Conservation (phyloP, 2,888 invertebrate species). For the Apamea crenata region DNA sequence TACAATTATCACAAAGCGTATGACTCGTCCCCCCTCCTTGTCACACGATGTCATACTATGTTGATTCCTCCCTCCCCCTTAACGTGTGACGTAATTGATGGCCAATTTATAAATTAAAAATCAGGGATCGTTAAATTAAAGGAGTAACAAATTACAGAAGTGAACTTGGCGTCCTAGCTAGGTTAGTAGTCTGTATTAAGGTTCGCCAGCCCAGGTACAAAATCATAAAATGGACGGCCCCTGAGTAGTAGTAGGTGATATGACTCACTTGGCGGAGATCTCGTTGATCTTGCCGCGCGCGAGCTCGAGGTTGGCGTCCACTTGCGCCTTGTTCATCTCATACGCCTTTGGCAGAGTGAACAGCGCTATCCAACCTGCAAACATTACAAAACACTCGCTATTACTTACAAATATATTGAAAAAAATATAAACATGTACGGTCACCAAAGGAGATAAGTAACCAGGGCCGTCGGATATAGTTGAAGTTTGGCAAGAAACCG, state of each 20-base stretch:
- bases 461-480: too few relatives aligned
- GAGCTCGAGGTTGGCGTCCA: constrained; percentile 97
- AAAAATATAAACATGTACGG: neutral
- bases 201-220: neutral
- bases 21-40: neutral
- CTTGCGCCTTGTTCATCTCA: constrained; percentile 98
- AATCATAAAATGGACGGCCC: neutral
- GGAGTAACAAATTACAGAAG: neutral
- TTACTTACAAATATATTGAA: neutral
- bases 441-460: too few relatives aligned
- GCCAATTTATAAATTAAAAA: neutral
- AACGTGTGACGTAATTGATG: neutral
- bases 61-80: neutral
- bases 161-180: neutral
- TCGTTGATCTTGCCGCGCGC: constrained; percentile 97
- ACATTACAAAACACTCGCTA: constrained; percentile 8
- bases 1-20: neutral
- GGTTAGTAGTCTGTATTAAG: neutral
- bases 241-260: neutral
- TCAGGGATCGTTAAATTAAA: neutral
- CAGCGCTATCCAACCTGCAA: constrained; percentile 96
- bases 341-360: constrained; percentile 99
- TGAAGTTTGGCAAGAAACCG: too few relatives aligned
- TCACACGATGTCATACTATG: neutral
- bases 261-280: constrained; percentile 95